Conservation (phyloP, 2,797 vertebrate species). For the Periparus ater region DNA sequence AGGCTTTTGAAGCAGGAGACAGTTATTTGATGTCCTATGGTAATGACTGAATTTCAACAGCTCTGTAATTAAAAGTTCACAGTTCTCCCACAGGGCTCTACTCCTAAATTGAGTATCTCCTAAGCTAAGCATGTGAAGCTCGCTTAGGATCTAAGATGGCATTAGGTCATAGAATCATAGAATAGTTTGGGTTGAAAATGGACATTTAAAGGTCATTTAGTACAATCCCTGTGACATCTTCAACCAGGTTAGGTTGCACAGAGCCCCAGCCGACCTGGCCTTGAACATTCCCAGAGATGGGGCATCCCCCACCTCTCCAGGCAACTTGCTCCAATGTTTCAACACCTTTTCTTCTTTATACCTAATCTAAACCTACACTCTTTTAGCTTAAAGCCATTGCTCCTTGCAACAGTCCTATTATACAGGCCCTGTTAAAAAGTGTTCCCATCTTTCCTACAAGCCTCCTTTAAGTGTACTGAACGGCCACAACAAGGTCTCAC, state of each 20-base stretch:
- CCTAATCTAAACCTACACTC: neutral
- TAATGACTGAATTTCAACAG: neutral
- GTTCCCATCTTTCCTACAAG: neutral
- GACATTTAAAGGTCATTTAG: neutral
- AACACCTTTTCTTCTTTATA: neutral
- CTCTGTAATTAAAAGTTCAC: neutral
- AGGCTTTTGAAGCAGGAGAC: neutral
- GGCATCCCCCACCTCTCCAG: neutral
- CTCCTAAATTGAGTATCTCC: neutral
- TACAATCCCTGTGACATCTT: neutral
- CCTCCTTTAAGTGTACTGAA: neutral
- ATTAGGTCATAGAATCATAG: neutral
- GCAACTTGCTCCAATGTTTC: neutral
- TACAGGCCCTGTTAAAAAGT: neutral
- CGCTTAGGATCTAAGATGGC: neutral
- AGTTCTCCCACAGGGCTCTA: neutral
- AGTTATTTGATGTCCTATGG: neutral
- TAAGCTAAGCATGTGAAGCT: neutral
- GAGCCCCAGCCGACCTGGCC: neutral
- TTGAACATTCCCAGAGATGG: neutral
- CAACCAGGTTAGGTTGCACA: neutral
- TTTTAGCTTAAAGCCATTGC: neutral
- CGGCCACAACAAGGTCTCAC: accelerated
- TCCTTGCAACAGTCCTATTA: neutral
- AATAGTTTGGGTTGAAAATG: neutral